Evolutionary conservation across 2,888 invertebrate genomes (phyloP).

Genomic region (Steromphala cineraria): DNA sequence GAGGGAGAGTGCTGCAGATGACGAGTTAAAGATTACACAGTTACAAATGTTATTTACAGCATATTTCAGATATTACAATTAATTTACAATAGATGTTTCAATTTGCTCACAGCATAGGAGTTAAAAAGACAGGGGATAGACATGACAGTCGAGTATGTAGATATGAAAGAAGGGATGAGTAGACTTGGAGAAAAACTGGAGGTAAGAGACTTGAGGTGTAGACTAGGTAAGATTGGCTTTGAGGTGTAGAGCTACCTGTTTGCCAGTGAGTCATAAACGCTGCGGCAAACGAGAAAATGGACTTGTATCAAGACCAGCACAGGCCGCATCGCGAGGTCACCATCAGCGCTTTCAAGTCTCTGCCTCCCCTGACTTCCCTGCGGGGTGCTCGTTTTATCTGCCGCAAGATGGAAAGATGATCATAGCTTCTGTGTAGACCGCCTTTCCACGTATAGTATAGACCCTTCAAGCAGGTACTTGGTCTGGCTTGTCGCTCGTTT

Average conservation of each 20-base stretch:
- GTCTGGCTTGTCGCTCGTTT: not conserved
- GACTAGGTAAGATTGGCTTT: too few relatives aligned
- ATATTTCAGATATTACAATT: too few relatives aligned
- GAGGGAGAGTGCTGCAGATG: not conserved
- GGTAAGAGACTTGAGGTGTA: not conserved
- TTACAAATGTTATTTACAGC: too few relatives aligned
- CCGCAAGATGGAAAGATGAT: conserved; percentile 7
- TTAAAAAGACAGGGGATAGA: not conserved
- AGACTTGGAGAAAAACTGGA: too few relatives aligned
- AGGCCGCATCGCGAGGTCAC: not conserved
- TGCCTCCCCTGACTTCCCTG: not conserved
- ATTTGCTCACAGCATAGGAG: too few relatives aligned
- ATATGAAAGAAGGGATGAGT: too few relatives aligned
- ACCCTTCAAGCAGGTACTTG: not conserved
- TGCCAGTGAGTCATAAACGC: not conserved
- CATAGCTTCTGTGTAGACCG: not conserved
- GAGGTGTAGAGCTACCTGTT: not conserved
- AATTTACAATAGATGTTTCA: too few relatives aligned
- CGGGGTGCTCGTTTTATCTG: not conserved
- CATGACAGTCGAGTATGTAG: not conserved
- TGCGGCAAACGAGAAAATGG: not conserved
- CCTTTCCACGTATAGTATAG: not conserved
- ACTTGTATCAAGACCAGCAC: not conserved
- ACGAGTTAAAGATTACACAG: too few relatives aligned
- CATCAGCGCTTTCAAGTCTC: not conserved